Conservation (phyloP, 2,113 vertebrate species). For the Pseudopipra pipra region DNA sequence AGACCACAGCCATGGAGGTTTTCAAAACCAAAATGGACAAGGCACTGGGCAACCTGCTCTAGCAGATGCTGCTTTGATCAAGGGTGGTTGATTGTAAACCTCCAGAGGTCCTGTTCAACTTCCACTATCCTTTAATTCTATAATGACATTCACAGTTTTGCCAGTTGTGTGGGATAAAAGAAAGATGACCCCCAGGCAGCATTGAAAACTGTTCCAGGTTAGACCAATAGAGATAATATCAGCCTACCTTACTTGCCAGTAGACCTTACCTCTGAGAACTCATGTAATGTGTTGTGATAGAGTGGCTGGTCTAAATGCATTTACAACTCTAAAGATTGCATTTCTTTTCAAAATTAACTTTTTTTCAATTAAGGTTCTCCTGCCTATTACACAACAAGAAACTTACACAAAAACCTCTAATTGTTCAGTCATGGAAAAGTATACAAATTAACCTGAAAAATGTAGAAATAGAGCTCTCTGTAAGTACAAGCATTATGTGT, state of each 20-base stretch:
- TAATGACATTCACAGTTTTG: neutral
- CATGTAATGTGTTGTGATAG: neutral
- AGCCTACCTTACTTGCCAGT: neutral
- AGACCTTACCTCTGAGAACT: neutral
- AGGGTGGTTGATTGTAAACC: neutral
- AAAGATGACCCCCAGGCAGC: neutral
- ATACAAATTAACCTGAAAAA: neutral
- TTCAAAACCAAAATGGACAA: neutral
- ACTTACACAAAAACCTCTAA: neutral
- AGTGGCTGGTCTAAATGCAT: neutral
- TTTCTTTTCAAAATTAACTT: slow-evolving; percentile 29
- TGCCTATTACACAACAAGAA: neutral
- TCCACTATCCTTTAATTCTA: neutral
- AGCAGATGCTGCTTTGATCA: neutral
- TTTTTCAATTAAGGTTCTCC: slow-evolving; percentile 26
- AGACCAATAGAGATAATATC: neutral
- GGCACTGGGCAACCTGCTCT: neutral
- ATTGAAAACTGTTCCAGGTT: neutral
- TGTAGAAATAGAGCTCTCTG: neutral
- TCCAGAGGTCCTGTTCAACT: neutral
- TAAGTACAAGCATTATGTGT: neutral
- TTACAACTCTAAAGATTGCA: slow-evolving; percentile 31
- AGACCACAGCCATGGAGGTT: neutral
- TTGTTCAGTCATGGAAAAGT: neutral
- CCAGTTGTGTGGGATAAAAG: neutral